Evolutionary conservation across 1,140 invertebrate genomes (phyloP), one percentile per base, ranked within the genome.

Genomic region (Drosophila carrolli): DNA sequence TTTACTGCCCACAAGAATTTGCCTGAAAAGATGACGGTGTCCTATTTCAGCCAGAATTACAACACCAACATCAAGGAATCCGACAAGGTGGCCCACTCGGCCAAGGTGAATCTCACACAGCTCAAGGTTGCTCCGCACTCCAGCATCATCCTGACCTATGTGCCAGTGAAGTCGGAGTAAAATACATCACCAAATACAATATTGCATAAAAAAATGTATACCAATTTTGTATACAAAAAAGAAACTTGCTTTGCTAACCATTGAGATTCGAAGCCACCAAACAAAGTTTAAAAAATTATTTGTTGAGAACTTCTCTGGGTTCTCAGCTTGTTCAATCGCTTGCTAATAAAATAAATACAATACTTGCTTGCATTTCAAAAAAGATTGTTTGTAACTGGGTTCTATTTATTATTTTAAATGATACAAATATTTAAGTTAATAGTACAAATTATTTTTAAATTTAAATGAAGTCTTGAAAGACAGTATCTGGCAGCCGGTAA

Each of bases 21-120:
- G 7, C 93, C 94, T 0, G 91, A 94, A 3, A 94, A 95, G 77
- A 92, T 95, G 71, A 94, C 93, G 14, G 90, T 95, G 6, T 77
- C 94, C 32, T 81, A 93, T n/a, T 70, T 93, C 38, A 95, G 94
- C 85, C 90, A 93, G 9, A 94, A 94, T 67, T 95, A 94, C 58
- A 91, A 92, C 57, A 91, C 90, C 48, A 32, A 50, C 47, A 75
- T 92, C 4, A 78, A 82, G 16, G 75, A 89, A 40, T 75, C 67
- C 19, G 40, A 37, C 19, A 77, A 93, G 91, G 94, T 95, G 92
- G 81, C 23, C 75, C 50, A 58, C 29, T 71, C 65, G 10, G 56
- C 54, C 57, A 72, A 82, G 67, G 58, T 84, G 2, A 75, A 68
- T 70, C 72, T 81, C n/a, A 75, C 55, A 7, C 73, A 84, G 0